Evolutionary conservation across 2,888 invertebrate genomes (phyloP), one percentile per base, ranked within the genome.

Genomic region (Thereva unica): DNA sequence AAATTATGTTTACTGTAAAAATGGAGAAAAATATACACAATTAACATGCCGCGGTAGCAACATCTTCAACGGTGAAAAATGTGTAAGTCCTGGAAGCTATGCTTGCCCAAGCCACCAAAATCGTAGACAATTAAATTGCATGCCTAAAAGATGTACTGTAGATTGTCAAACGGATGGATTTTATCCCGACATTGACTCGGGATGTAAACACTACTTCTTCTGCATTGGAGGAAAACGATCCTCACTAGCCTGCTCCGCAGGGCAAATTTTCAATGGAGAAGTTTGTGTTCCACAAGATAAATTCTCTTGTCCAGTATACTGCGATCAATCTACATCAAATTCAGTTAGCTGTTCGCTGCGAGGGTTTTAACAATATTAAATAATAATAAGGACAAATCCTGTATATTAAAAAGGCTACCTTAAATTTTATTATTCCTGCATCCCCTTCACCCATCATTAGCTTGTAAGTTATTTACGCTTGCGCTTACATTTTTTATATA

Each of bases 1-100:
- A 70, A 85, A 84, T 72, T 86, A 86, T 75, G 85, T 84, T 73
- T 87, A 84, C 77, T 87, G 86, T 76, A 82, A 84, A 70, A 83
- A 84, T 42, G 83, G 83, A 1, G 85, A 85, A 72, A 82, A 84
- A 12, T 77, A 85, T 10, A 83, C 83, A 1, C 84, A 85, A 1
- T 74, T 86, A 3, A 83, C 84, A 0, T 86, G 86, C 68, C 81
- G 83, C 9, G 84, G 83, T 8, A 84, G 82, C 37, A 84, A 85
- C 73, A 82, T 85, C 59, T 87, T 85, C 76, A 85, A 87, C 78
- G 86, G 86, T 0, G 82, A 83, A 57, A 82, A 84, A 34, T 86
- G 86, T 74, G 84, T 85, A 9, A 80, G 80, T 37, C 75, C 80
- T 0, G 70, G 77, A 4, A 78, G 76, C 63, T 80, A 82, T 74